Evolutionary conservation across 2,113 vertebrate genomes (phyloP), one percentile per base, ranked within the genome.

Genomic region (Chrysochloris asiatica): DNA sequence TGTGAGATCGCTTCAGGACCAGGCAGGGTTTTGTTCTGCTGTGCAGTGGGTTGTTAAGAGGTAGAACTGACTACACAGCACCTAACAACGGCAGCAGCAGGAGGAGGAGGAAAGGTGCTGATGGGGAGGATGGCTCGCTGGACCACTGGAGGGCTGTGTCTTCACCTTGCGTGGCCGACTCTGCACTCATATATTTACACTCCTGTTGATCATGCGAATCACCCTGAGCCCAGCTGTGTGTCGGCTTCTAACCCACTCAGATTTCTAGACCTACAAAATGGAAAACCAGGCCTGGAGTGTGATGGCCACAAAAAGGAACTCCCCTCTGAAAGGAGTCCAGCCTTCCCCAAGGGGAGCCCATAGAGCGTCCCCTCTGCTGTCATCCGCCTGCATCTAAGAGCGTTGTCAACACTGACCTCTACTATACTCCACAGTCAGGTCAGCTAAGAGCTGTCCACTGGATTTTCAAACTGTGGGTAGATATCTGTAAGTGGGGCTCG

Each of bases 101-200:
- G n/a, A n/a, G n/a, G n/a, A n/a, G n/a, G n/a, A n/a, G 65, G 36
- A 26, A 65, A 50, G 47, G 43, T n/a, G 38, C 63, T 19, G 11
- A 10, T 11, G 26, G 26, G 65, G 38, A 61, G 6, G 13, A 0
- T 41, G 75, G 38, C n/a, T n/a, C n/a, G n/a, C n/a, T n/a, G n/a
- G n/a, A n/a, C n/a, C n/a, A n/a, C 43, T 28, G 0, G n/a, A 24
- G 7, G 14, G 10, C n/a, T n/a, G 13, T 0, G 2, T 38, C 38
- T 45, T 88, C 24, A 4, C 63, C 0, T 0, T 5, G 86, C 30
- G 38, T 2, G 36, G 33, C 76, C 47, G 38, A 88, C 5, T 52
- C 43, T 79, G 50, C 43, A 0, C 2, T 5, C 22, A 22, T 28
- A 6, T 22, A 8, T 48, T 47, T 24, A 61, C 8, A 8, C 13